Evolutionary conservation across 2,888 invertebrate genomes (phyloP).

Genomic region (Leptopterna dolabrata): DNA sequence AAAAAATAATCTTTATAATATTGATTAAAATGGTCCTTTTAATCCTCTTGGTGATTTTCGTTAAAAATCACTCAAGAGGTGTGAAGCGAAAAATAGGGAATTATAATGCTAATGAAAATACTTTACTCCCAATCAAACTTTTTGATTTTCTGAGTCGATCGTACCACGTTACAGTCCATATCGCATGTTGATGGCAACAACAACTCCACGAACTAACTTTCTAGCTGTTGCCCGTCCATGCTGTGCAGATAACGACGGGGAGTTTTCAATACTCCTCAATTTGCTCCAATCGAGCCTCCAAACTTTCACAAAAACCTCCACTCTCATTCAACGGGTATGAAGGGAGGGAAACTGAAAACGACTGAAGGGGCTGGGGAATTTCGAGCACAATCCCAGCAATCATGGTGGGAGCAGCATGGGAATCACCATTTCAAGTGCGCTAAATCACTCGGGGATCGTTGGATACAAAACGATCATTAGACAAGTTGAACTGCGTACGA

Average conservation of each 20-base stretch:
- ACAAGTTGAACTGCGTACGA: too few species aligned
- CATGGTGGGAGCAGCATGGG: neutral
- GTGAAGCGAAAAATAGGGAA: too few species aligned
- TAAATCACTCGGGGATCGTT: slow-evolving; percentile 14
- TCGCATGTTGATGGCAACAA: too few species aligned
- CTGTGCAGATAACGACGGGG: neutral
- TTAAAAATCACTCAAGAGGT: too few species aligned
- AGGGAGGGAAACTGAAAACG: neutral
- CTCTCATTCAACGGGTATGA: slow-evolving; percentile 21
- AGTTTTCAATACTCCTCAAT: slow-evolving; percentile 40
- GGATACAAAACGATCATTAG: neutral
- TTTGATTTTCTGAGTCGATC: too few species aligned
- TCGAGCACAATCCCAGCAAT: slow-evolving; percentile 41
- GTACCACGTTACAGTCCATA: too few species aligned
- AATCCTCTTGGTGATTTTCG: too few species aligned
- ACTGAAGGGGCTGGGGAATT: neutral
- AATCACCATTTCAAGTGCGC: slow-evolving; percentile 22
- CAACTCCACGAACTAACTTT: too few species aligned
- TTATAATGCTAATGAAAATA: too few species aligned
- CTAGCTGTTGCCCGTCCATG: neutral
- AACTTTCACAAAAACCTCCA: slow-evolving; percentile 44
- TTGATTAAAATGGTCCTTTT: too few species aligned
- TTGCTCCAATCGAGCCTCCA: slow-evolving; percentile 43
- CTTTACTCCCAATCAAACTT: too few species aligned
- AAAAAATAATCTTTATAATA: too few species aligned